Evolutionary conservation across 1,140 invertebrate genomes (phyloP).

Genomic region (Oncopodura yosiiana): DNA sequence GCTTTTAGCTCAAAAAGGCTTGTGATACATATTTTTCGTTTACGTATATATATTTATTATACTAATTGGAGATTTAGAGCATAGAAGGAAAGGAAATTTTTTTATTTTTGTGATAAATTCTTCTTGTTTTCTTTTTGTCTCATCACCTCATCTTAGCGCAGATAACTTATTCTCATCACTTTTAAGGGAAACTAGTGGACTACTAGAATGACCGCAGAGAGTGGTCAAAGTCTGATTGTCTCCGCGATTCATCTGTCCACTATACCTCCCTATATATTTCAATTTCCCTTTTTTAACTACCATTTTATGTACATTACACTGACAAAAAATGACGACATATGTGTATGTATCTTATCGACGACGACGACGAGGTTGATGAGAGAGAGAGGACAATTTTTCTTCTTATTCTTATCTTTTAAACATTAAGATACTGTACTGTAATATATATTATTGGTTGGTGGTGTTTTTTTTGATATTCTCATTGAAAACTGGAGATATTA

Average conservation of each 20-base stretch:
- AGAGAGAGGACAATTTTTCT: neutral
- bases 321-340: no score
- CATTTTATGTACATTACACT: conserved; percentile 7
- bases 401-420: neutral
- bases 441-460: neutral
- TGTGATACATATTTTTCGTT: no score
- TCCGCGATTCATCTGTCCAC: conserved; percentile 35
- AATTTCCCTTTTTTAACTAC: no score
- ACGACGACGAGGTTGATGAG: neutral
- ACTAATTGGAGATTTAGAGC: no score
- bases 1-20: no score
- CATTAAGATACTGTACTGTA: conserved; percentile 2
- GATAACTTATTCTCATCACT: no score
- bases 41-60: no score
- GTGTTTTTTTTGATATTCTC: neutral
- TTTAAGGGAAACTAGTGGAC: conserved; percentile 32
- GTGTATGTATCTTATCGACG: no score
- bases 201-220: conserved; percentile 36
- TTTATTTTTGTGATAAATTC: no score
- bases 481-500: neutral
- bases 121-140: no score
- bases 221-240: conserved; percentile 36
- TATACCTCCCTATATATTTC: conserved; percentile 31
- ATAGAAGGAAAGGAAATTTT: no score
- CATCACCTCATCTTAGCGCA: no score